Evolutionary conservation across 2,888 invertebrate species (phyloP).

Genomic region (Himalopsyche kuldschensis): DNA sequence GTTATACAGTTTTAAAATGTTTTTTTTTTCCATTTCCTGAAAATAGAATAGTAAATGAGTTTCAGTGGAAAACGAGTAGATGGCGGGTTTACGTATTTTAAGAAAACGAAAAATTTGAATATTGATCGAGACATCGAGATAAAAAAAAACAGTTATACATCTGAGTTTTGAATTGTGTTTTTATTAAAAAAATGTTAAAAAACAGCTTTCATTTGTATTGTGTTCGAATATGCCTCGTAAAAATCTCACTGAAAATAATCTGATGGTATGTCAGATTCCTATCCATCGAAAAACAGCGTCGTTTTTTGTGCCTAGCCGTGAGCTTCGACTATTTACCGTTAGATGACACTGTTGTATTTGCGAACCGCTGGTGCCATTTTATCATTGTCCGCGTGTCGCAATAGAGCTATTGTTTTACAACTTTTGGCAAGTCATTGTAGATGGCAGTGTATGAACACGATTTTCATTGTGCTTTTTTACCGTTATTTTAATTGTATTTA

Average conservation of each 20-base stretch:
- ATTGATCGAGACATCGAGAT: too few species aligned
- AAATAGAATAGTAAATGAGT: too few species aligned
- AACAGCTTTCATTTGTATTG: too few species aligned
- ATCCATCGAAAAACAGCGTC: not conserved
- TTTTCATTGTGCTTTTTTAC: not conserved
- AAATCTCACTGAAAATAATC: not conserved
- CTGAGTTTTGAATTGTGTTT: too few species aligned
- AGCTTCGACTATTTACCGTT: constrained; percentile 3
- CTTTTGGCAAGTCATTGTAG: not conserved
- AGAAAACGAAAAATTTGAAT: too few species aligned
- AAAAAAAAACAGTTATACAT: too few species aligned
- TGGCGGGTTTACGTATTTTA: too few species aligned
- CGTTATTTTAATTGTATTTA: not conserved
- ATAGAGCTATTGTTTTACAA: not conserved
- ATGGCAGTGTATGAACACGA: not conserved
- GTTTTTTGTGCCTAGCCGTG: not conserved
- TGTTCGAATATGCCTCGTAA: too few species aligned
- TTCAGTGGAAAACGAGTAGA: too few species aligned
- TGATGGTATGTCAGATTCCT: not conserved
- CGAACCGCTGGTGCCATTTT: not conserved
- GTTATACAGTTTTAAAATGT: too few species aligned
- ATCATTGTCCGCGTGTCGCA: not conserved
- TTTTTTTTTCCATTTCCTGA: too few species aligned
- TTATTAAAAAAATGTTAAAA: too few species aligned
- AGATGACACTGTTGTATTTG: not conserved